Percentiles rank a stretch among this genome's conserved stretches.
These are phyloP conservation scores for Meiosimyza decipiens DNA, from an alignment of 2,888 invertebrate genomes.

Conservation along the genomic window DNA sequence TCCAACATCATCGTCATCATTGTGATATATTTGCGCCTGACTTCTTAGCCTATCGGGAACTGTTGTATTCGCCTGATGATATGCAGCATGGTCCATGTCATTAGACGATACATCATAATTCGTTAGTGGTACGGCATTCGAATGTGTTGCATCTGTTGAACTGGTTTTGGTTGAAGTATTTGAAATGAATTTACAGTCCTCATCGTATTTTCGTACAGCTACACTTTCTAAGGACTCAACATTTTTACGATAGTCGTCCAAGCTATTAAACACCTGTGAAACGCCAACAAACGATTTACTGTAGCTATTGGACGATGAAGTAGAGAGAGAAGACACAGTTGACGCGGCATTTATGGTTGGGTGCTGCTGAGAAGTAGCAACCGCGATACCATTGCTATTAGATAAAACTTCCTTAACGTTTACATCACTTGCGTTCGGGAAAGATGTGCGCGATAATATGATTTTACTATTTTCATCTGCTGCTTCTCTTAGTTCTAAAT, in stretches of 20 bases:
- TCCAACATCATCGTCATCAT: background rate
- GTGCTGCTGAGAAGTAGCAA: constrained; percentile 5
- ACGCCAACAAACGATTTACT: constrained; percentile 67
- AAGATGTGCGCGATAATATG: constrained; percentile 18
- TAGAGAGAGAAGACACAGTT: background rate
- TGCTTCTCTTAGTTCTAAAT: constrained; percentile 80
- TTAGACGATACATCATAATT: no score
- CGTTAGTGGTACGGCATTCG: no score
- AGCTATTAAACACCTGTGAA: constrained; percentile 74
- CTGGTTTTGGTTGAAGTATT: background rate
- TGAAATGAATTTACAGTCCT: constrained; percentile 38
- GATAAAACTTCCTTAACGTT: constrained; percentile 10
- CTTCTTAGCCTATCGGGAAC: no score
- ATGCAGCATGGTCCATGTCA: no score
- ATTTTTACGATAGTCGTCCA: constrained; percentile 71
- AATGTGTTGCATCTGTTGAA: background rate
- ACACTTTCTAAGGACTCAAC: constrained; percentile 56
- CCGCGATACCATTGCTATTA: constrained; percentile 32
- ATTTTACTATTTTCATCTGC: constrained; percentile 52
- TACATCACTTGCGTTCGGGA: background rate
- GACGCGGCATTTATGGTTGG: background rate
- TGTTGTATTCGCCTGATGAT: no score
- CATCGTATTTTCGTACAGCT: constrained; percentile 43
- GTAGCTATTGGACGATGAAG: constrained; percentile 34
- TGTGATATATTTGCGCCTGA: background rate